Evolutionary conservation across 64 coral and sea anemone species (phyloP).

Genomic region (Montipora sp.): DNA sequence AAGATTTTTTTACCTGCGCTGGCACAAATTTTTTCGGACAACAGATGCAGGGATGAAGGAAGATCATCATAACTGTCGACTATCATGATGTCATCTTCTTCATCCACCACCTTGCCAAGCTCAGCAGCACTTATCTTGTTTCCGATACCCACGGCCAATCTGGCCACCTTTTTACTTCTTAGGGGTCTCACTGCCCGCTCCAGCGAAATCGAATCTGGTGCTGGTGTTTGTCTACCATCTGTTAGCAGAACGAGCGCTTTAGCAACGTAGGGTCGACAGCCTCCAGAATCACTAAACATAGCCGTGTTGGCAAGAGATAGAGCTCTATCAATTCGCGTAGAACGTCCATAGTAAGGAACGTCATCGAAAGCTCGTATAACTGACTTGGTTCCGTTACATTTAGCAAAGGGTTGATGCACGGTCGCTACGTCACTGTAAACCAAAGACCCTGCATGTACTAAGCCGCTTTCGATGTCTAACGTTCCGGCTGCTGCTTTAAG

Average conservation of each 20-base stretch:
- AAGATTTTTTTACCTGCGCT: conserved; percentile 17
- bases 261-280: conserved; percentile 40
- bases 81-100: conserved; percentile 46
- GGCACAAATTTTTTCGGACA: conserved; percentile 31
- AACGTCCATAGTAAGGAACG: conserved; percentile 67
- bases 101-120: conserved; percentile 27
- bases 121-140: not conserved
- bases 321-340: conserved; percentile 81
- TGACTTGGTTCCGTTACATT: conserved; percentile 41
- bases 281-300: conserved; percentile 40
- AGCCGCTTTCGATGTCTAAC: conserved; percentile 46
- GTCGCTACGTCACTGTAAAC: conserved; percentile 71
- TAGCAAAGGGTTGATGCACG: conserved; percentile 67
- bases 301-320: conserved; percentile 55
- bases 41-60: conserved; percentile 10
- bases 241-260: conserved; percentile 73
- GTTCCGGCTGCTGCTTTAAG: conserved; percentile 71
- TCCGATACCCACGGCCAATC: not conserved
- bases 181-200: conserved; percentile 28
- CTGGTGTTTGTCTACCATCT: conserved; percentile 77
- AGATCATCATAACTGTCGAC: conserved; percentile 61
- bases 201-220: conserved; percentile 59
- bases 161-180: conserved; percentile 20
- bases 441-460: conserved; percentile 56
- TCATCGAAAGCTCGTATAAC: conserved; percentile 79